Percentiles rank a stretch among this genome's conserved stretches.
Conservation (phyloP, 2,888 invertebrate genomes). For the Palloptera scutellata region DNA sequence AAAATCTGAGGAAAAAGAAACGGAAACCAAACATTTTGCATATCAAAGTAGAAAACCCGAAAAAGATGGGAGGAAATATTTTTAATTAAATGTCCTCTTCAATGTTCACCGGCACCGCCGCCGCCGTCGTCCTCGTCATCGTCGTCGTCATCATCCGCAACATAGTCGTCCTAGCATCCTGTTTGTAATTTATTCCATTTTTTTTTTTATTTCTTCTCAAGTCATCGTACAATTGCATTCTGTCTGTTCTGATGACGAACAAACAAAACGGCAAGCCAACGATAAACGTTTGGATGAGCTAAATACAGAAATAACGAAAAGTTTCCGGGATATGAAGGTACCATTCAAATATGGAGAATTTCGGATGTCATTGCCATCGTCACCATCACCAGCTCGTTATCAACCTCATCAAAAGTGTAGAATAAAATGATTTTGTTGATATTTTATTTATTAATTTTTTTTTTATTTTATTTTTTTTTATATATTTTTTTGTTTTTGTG, state of each 20-base stretch:
- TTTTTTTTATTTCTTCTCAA: conserved; percentile 28
- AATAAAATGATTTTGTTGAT: too few relatives aligned
- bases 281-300: too few relatives aligned
- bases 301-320: too few relatives aligned
- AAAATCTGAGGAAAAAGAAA: conserved; percentile 5
- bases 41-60: conserved; percentile 17
- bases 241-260: conserved; percentile 14
- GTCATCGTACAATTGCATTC: conserved; percentile 24
- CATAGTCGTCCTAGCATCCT: too few relatives aligned
- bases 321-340: too few relatives aligned
- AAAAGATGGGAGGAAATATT: conserved; percentile 24
- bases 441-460: too few relatives aligned
- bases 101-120: neutral
- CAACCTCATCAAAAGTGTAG: too few relatives aligned
- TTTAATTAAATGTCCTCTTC: conserved; percentile 30
- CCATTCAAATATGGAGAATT: too few relatives aligned
- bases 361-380: too few relatives aligned
- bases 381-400: too few relatives aligned
- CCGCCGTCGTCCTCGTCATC: neutral
- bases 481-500: too few relatives aligned
- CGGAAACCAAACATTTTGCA: conserved; percentile 16
- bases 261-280: conserved; percentile 1
- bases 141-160: conserved; percentile 5
- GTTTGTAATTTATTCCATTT: conserved; percentile 30
- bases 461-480: too few relatives aligned